Base-by-base conservation (phyloP, 1,140 invertebrate genomes). In the Euschistus heros region DNA sequence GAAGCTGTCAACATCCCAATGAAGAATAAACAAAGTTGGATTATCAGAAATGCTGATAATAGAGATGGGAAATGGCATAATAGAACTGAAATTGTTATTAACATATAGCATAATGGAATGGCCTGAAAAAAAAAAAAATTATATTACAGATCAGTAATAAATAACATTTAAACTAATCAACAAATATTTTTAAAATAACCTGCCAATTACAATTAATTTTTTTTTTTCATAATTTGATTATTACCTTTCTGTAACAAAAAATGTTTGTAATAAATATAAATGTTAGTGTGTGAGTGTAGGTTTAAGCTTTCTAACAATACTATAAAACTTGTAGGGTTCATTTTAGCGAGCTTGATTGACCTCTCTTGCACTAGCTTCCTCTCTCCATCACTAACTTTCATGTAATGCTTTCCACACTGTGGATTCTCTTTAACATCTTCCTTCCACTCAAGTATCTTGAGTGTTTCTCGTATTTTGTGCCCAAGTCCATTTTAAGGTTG, bases 71-170 rank as follows among this genome's bases (percentile, higher is more conserved):
- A 65, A 4, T 27, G 20, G n/a, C 5, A 30, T 8, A 66, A 61
- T 7, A 70, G 7, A 63, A 67, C 20, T 2, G 57, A 50, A 57
- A 65, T 8, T 17, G 67, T 70, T 54, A 68, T 57, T 13, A 66
- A 18, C 14, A 66, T 52, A 50, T 68, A 47, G 50, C 59, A 67
- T 2, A 64, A 24, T 63, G 69, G 69, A 1, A 70, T 15, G 6
- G 27, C 62, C 68, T 69, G 64, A 22, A 68, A 68, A 44, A 65
- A 46, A 62, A 67, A 61, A 46, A 22, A 20, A 37, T 42, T 2
- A 57, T 44, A 57, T 44, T 15, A 55, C 0, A n/a, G 5, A 20
- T 7, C 5, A 20, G 5, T 50, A 50, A 50, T 47, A 3, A n/a
- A 47, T n/a, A 3, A 47, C 13, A 37, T 68, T 8, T 30, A 6